phyloP scores from a whole-genome alignment of 1,140 invertebrate species.

The Micrasema minimum region DNA sequence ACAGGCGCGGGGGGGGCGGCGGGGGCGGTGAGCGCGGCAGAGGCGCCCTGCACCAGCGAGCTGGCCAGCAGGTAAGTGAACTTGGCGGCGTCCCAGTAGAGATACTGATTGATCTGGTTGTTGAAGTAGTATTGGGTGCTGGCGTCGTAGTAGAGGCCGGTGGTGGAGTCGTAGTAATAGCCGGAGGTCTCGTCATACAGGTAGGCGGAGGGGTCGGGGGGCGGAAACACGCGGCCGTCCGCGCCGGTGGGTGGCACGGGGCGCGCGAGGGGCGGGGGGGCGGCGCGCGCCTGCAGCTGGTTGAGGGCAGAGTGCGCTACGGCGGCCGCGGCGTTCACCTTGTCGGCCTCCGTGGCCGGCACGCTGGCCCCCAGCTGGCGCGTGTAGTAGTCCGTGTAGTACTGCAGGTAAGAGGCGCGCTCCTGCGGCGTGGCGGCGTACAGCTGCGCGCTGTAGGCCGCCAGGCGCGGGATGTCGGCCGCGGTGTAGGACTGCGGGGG shows the following conservation, averaged over 20 bases:
- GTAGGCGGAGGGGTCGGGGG: conserved; percentile 91
- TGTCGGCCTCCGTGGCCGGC: conserved; percentile 65
- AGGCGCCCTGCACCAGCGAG: conserved; percentile 64
- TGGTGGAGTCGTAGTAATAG: conserved; percentile 95
- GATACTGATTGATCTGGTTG: conserved; percentile 87
- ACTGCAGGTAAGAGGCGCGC: conserved; percentile 78
- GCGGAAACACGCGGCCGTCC: conserved; percentile 60
- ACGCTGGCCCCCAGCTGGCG: conserved; percentile 73
- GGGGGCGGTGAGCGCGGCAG: conserved; percentile 50
- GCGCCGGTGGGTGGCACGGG: conserved; percentile 65
- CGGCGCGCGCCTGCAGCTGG: conserved; percentile 74
- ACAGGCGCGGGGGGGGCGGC: conserved; percentile 57
- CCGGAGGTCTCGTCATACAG: conserved; percentile 95
- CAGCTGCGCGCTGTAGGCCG: conserved; percentile 81
- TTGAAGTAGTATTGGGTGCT: conserved; percentile 96
- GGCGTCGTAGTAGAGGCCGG: conserved; percentile 95
- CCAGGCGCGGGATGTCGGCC: conserved; percentile 78
- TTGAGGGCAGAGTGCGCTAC: conserved; percentile 90
- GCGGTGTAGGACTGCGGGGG: conserved; percentile 59
- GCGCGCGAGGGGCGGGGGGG: conserved; percentile 63
- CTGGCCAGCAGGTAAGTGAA: conserved; percentile 84
- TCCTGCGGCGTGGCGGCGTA: conserved; percentile 81
- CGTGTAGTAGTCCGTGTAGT: conserved; percentile 86
- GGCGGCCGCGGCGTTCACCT: conserved; percentile 85
- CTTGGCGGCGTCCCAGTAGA: conserved; percentile 93